Base-by-base conservation (phyloP, 2,113 vertebrate genomes). In the Sebastes schlegelii region DNA sequence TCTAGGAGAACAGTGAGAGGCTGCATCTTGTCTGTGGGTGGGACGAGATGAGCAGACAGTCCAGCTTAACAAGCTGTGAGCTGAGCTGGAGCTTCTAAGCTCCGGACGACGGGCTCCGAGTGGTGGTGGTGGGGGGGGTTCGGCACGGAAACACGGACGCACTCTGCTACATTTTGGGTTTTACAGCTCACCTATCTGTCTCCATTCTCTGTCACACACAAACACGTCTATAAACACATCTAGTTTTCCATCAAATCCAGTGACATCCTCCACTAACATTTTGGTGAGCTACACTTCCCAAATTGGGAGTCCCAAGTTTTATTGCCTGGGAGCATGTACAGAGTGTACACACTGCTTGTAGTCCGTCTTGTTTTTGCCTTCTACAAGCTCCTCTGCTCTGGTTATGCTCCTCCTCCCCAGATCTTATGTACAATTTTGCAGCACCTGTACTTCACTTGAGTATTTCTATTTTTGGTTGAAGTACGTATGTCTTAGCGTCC, bases 1-100 rank as follows among this genome's bases (percentile, higher is more conserved):
- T 66, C 75, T 65, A 26, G 4, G 3, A 80, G 67, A 85, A 60
- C 48, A 60, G 77, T 67, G 75, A 86, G 87, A 89, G 75, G 86
- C 78, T 84, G 79, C 80, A 86, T 84, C 69, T 78, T 77, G 85
- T 85, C 84, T 79, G 89, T 87, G 86, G 90, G 90, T 69, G 86
- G 82, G 77, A 83, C 65, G 46, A 55, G 71, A 82, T 88, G 85
- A 80, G 82, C 82, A 46, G 85, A 79, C 77, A 57, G 83, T 86
- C 76, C 80, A 81, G 75, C 60, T 86, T 63, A 61, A 82, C 74
- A 88, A 88, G 77, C 82, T 86, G 77, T 58, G 77, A 86, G 65
- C 82, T 78, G 62, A 80, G 82, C 81, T 79, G 82, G 70, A 88
- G 80, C 48, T 83, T 66, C 23, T 19, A 7, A 61, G 23, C 26